Conservation (phyloP, 2,113 vertebrate genomes). For the Manacus vitellinus region DNA sequence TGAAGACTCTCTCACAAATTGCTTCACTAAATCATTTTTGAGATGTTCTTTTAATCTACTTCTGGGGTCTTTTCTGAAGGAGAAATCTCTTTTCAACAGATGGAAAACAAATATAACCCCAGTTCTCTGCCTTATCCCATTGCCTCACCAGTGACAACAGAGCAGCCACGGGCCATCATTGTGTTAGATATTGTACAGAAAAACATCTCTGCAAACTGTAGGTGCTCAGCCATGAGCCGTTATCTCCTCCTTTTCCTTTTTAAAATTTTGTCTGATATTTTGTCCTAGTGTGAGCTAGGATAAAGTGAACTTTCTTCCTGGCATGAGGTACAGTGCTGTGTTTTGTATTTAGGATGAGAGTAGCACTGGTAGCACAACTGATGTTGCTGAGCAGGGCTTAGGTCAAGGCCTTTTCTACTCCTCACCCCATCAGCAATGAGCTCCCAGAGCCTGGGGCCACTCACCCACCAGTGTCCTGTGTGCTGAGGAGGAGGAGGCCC, state of each 20-base stretch:
- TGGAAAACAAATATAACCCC: neutral
- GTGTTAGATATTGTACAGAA: neutral
- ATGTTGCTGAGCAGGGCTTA: neutral
- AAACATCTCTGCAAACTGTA: rapidly evolving
- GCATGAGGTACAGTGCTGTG: rapidly evolving
- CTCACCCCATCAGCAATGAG: neutral
- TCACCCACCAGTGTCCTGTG: neutral
- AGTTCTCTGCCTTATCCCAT: neutral
- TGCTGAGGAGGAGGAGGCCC: neutral
- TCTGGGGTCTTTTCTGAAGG: neutral
- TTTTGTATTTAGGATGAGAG: neutral
- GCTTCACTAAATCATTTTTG: neutral
- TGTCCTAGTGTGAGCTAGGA: neutral
- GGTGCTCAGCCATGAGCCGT: neutral
- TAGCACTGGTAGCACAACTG: rapidly evolving
- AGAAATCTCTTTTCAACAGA: neutral
- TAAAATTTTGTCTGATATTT: neutral
- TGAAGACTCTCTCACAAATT: neutral
- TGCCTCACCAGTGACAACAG: neutral
- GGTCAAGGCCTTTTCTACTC: neutral
- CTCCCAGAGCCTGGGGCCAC: neutral
- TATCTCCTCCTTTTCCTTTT: neutral
- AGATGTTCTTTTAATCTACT: neutral
- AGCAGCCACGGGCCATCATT: neutral
- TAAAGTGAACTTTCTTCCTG: neutral